Percentiles rank a stretch among this genome's conserved stretches.
These are phyloP conservation scores for Spea hammondii DNA, from an alignment of 2,797 vertebrate species.

Conservation along the genomic window DNA sequence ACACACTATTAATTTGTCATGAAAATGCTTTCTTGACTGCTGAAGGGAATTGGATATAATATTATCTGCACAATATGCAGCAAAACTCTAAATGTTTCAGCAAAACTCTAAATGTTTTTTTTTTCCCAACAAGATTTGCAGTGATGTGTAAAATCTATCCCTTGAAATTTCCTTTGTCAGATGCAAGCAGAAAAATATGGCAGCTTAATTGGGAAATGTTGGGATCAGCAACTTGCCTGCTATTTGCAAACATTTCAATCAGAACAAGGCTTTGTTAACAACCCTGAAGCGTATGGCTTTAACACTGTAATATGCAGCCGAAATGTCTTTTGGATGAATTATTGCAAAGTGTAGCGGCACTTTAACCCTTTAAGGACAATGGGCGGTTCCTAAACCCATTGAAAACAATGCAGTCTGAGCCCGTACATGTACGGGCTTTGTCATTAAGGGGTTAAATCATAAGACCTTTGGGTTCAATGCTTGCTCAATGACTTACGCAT, in stretches of 20 bases:
- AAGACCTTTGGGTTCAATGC: constrained; percentile 51
- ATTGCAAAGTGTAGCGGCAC: constrained; percentile 43
- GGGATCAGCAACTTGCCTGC: constrained; percentile 49
- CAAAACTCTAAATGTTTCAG: constrained; percentile 6
- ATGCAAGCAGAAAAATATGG: constrained; percentile 36
- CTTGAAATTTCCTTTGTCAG: constrained; percentile 49
- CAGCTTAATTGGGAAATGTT: constrained; percentile 50
- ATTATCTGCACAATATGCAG: constrained; percentile 24
- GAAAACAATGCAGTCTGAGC: no score
- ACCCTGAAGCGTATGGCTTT: constrained; percentile 48
- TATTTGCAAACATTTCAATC: constrained; percentile 52
- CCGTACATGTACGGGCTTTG: no score
- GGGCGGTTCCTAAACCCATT: no score
- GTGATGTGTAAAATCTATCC: constrained; percentile 39
- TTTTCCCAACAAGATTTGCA: constrained; percentile 19
- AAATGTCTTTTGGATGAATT: constrained; percentile 36
- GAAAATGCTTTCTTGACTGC: constrained; percentile 42
- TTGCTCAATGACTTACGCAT: constrained; percentile 49
- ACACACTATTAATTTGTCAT: constrained; percentile 61
- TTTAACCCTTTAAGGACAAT: constrained; percentile 2
- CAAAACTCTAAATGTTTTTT: constrained; percentile 13
- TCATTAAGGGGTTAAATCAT: constrained; percentile 23
- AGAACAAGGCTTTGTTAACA: constrained; percentile 48
- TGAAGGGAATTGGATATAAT: constrained; percentile 52
- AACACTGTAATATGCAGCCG: constrained; percentile 38